Evolutionary conservation across 2,797 vertebrate species (phyloP).

Genomic region (Balearica regulorum): DNA sequence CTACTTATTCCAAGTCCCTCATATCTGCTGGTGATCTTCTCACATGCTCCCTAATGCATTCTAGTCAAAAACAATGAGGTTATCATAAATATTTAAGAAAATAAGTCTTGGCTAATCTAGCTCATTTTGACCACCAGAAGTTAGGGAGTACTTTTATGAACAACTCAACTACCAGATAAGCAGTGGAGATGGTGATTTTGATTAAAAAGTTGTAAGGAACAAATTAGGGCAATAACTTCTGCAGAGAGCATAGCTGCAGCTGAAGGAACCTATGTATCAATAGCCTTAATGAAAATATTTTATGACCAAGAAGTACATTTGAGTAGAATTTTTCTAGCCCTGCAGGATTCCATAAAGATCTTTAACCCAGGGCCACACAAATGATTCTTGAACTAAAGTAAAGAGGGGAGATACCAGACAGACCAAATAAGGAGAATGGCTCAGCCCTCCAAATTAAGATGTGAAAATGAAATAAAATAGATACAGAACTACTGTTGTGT

Average conservation of each 20-base stretch:
- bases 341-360: not conserved
- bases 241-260: not conserved
- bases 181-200: not conserved
- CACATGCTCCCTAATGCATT: not conserved
- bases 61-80: not conserved
- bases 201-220: not conserved
- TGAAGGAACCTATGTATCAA: not conserved
- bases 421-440: not conserved
- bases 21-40: not conserved
- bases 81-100: not conserved
- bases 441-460: not conserved
- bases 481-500: not conserved
- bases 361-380: not conserved
- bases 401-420: not conserved
- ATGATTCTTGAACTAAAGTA: not conserved
- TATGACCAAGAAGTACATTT: not conserved
- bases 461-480: not conserved
- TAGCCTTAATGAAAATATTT: not conserved
- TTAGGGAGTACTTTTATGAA: not conserved
- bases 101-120: not conserved
- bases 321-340: not conserved
- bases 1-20: not conserved
- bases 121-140: not conserved
- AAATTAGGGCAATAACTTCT: not conserved
- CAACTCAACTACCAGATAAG: not conserved